Conservation (phyloP, 2,888 invertebrate genomes). For the Hedychridium roseum region DNA sequence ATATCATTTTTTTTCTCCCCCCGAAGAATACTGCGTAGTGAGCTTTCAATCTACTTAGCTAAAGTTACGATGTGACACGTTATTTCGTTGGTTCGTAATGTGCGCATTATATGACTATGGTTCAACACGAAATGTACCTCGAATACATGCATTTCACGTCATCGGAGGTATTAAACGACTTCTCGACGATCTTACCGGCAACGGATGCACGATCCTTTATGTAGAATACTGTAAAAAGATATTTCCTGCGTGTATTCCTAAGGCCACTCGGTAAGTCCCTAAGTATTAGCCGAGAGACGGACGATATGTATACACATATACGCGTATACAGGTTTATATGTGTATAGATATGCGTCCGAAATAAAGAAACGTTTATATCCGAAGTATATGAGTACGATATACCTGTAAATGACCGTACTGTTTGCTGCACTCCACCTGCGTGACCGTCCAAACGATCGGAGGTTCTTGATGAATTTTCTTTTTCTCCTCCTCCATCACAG, state of each 20-base stretch:
- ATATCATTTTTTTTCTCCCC: too few species aligned
- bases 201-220: slow-evolving; percentile 23
- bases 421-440: slow-evolving; percentile 51
- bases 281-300: slow-evolving; percentile 31
- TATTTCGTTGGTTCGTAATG: too few species aligned
- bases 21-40: too few species aligned
- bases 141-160: slow-evolving; percentile 16
- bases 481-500: slow-evolving; percentile 25
- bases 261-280: slow-evolving; percentile 36
- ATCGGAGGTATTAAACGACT: slow-evolving; percentile 13
- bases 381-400: slow-evolving; percentile 45
- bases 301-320: slow-evolving; percentile 19
- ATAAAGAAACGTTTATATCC: slow-evolving; percentile 42
- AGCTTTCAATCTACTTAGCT: too few species aligned
- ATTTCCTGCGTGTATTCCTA: slow-evolving; percentile 26
- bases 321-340: slow-evolving; percentile 12
- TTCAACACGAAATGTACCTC: too few species aligned
- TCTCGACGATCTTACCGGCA: slow-evolving; percentile 20
- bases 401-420: slow-evolving; percentile 45
- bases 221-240: slow-evolving; percentile 26
- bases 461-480: slow-evolving; percentile 23
- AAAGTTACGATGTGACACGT: too few species aligned
- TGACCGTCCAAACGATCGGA: slow-evolving; percentile 46
- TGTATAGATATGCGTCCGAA: slow-evolving; percentile 28
- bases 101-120: too few species aligned